A percentile compares a stretch with the other conserved stretches of the same genome.
These are phyloP conservation scores for Eumaeus atala DNA, from an alignment of 1,140 invertebrate species.

Conservation along the genomic window DNA sequence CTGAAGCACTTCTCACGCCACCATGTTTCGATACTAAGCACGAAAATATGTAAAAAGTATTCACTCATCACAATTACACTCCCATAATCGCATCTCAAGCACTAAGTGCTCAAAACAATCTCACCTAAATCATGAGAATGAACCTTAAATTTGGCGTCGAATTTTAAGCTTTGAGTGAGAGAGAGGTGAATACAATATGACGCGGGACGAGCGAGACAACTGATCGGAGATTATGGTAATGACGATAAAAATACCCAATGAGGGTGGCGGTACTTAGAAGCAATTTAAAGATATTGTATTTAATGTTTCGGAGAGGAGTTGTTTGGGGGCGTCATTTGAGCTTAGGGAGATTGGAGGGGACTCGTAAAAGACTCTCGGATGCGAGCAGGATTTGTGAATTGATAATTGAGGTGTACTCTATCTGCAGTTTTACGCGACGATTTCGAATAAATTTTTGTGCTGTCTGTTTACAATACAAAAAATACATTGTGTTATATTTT, in stretches of 20 bases:
- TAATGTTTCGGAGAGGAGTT: conserved; percentile 59
- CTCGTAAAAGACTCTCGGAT: conserved; percentile 36
- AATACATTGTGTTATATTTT: no score
- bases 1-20: conserved; percentile 26
- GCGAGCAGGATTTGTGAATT: conserved; percentile 56
- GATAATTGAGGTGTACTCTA: conserved; percentile 61
- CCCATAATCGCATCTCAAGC: conserved; percentile 45
- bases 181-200: conserved; percentile 30
- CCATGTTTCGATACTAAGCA: background rate
- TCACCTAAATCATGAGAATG: conserved; percentile 57
- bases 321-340: conserved; percentile 41
- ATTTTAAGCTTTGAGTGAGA: conserved; percentile 42
- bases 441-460: conserved; percentile 12
- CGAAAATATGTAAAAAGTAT: conserved; percentile 23
- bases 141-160: conserved; percentile 49
- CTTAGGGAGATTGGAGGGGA: conserved; percentile 37
- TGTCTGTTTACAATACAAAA: no score
- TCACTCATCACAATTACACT: conserved; percentile 45
- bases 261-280: conserved; percentile 63
- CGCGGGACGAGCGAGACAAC: conserved; percentile 35
- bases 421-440: conserved; percentile 31
- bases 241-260: conserved; percentile 63
- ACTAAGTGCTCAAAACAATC: conserved; percentile 46
- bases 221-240: conserved; percentile 61
- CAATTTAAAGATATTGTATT: conserved; percentile 72